Base-by-base conservation (phyloP, 2,113 vertebrate species). In the Tinamus guttatus region DNA sequence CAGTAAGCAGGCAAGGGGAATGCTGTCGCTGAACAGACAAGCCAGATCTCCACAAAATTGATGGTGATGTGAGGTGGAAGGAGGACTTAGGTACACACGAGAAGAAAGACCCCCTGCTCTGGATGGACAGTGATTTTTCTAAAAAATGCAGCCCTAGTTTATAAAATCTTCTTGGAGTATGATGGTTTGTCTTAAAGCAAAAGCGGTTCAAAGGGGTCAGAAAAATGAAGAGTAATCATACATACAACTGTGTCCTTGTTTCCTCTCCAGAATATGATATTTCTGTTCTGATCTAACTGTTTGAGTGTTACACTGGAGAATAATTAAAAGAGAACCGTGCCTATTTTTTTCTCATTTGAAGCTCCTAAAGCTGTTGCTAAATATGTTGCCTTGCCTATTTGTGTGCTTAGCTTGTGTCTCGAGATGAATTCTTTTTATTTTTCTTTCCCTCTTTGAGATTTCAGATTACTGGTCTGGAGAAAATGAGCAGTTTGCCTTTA, bases 401-500 rank as follows among this genome's bases (percentile, higher is more conserved):
- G 45, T 85, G 70, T 56, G 59, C 51, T 75, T 94, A 75, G 90
- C 93, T 97, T 89, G 70, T 74, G 64, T 52, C 70, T 88, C 40
- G 65, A 89, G 79, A 95, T 88, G 54, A 41, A 91, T 89, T 83
- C 14, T 87, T 52, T 94, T 80, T 70, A 73, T 75, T 91, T 93
- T 94, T 52, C 56, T 74, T 87, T 75, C 30, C 41, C 24, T 81
- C 60, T 89, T 85, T 93, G 75, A 95, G 85, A 96, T 91, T 94
- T 90, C 81, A 86, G 90, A 84, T 93, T 95, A 90, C 78, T 92
- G 87, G 70, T 92, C 87, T 92, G 75, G 41, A 96, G 83, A 96
- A 96, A 96, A 96, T 81, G 80, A 67, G 78, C 87, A 94, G 86
- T 96, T 93, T 93, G 87, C 73, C 91, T 95, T 96, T 90, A 85